Evolutionary conservation across 1,140 invertebrate species (phyloP).

Genomic region (Eurosta solidaginis): DNA sequence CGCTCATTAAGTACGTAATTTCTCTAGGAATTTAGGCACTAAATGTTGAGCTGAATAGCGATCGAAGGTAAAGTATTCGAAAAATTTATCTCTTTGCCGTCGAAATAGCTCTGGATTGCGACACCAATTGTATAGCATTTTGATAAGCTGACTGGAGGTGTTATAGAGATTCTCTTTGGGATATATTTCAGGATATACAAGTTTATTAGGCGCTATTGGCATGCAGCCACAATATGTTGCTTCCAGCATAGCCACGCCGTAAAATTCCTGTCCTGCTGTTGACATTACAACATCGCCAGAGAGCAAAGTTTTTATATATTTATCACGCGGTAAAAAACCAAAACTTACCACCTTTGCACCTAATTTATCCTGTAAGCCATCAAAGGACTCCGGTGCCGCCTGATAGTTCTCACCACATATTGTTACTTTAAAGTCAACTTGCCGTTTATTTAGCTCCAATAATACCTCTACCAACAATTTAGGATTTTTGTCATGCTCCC

Average conservation of each 20-base stretch:
- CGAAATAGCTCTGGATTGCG: slow-evolving; percentile 51
- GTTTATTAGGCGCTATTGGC: slow-evolving; percentile 70
- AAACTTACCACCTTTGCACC: slow-evolving; percentile 64
- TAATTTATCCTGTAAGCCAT: slow-evolving; percentile 62
- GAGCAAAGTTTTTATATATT: slow-evolving; percentile 66
- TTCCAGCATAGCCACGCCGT: slow-evolving; percentile 78
- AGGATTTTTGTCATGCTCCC: slow-evolving; percentile 82
- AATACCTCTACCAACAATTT: slow-evolving; percentile 68
- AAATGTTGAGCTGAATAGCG: slow-evolving; percentile 46
- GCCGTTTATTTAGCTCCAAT: slow-evolving; percentile 62
- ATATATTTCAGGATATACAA: slow-evolving; percentile 79
- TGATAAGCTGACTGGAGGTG: slow-evolving; percentile 63
- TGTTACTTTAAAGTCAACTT: slow-evolving; percentile 67
- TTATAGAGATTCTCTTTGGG: slow-evolving; percentile 69
- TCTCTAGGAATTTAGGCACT: slow-evolving; percentile 50
- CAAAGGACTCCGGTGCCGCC: slow-evolving; percentile 63
- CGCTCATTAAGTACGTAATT: slow-evolving; percentile 47
- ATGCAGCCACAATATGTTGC: slow-evolving; percentile 70
- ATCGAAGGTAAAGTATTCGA: slow-evolving; percentile 50
- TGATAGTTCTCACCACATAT: slow-evolving; percentile 60
- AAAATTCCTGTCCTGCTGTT: slow-evolving; percentile 77
- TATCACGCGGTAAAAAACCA: slow-evolving; percentile 66
- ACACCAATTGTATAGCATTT: slow-evolving; percentile 63
- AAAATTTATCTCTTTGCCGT: slow-evolving; percentile 51
- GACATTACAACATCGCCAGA: slow-evolving; percentile 70